Conservation (phyloP, 2,888 invertebrate species). For the Harpalus rubripes region DNA sequence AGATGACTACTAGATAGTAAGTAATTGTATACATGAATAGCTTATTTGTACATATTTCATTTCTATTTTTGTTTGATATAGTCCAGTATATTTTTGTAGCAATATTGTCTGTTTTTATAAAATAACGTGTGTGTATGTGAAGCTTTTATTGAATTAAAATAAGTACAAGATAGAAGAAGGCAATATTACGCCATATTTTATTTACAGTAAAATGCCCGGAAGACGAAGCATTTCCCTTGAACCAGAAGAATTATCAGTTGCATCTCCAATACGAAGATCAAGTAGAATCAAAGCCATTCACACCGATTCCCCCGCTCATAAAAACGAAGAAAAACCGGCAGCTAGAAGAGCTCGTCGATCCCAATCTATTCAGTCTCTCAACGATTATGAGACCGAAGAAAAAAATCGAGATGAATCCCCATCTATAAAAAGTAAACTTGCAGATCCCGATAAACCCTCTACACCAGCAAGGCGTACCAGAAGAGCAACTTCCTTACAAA, state of each 20-base stretch:
- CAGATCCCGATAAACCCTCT: background rate
- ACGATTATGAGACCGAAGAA: constrained; percentile 23
- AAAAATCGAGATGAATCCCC: constrained; percentile 34
- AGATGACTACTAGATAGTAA: constrained; percentile 45
- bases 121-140: background rate
- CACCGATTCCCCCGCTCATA: constrained; percentile 44
- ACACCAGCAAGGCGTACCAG: constrained; percentile 41
- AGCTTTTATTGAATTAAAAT: background rate
- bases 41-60: background rate
- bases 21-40: constrained; percentile 13
- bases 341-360: constrained; percentile 53
- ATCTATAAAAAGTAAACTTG: background rate
- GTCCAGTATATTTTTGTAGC: background rate
- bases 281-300: constrained; percentile 37
- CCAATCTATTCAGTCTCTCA: constrained; percentile 45
- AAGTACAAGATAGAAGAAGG: background rate
- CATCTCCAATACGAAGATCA: constrained; percentile 55
- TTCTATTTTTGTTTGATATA: background rate
- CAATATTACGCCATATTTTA: constrained; percentile 4
- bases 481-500: constrained; percentile 24
- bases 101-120: background rate
- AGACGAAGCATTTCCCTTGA: constrained; percentile 59
- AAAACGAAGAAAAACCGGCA: constrained; percentile 16
- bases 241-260: constrained; percentile 50
- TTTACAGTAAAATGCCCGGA: constrained; percentile 58